Evolutionary conservation across 2,888 invertebrate genomes (phyloP).

Genomic region (Tipula helvola): DNA sequence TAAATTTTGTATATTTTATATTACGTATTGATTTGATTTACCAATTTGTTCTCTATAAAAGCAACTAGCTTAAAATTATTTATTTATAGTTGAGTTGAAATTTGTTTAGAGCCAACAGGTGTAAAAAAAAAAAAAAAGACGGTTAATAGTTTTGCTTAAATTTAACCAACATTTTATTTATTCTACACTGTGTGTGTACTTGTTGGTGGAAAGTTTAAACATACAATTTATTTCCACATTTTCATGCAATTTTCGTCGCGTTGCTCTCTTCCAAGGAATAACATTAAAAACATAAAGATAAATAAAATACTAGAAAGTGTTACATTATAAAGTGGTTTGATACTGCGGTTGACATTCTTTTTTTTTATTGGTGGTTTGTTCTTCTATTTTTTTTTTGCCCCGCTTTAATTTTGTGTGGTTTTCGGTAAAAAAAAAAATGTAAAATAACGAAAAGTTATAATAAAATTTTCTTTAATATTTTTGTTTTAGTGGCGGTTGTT

Average conservation of each 20-base stretch:
- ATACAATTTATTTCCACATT: background rate
- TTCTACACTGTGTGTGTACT: background rate
- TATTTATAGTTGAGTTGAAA: background rate
- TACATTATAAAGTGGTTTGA: slow-evolving; percentile 7
- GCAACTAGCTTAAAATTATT: background rate
- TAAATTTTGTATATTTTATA: too few species aligned
- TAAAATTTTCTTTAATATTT: background rate
- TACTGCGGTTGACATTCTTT: slow-evolving; percentile 6
- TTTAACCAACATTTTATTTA: background rate
- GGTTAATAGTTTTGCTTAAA: background rate
- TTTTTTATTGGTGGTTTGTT: background rate
- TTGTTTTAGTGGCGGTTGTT: background rate
- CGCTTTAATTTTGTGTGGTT: background rate
- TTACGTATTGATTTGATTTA: background rate
- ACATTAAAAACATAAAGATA: background rate
- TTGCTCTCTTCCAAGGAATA: background rate
- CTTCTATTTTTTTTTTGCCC: background rate
- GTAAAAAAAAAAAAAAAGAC: background rate
- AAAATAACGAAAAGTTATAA: background rate
- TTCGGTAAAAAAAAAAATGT: background rate
- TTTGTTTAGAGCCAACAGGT: background rate
- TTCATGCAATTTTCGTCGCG: background rate
- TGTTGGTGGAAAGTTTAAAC: background rate
- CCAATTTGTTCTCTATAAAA: background rate
- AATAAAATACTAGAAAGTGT: background rate